Evolutionary conservation across 53 echinoderm and acorn worm genomes (phyloP).

Genomic region (Patiria pectinifera): DNA sequence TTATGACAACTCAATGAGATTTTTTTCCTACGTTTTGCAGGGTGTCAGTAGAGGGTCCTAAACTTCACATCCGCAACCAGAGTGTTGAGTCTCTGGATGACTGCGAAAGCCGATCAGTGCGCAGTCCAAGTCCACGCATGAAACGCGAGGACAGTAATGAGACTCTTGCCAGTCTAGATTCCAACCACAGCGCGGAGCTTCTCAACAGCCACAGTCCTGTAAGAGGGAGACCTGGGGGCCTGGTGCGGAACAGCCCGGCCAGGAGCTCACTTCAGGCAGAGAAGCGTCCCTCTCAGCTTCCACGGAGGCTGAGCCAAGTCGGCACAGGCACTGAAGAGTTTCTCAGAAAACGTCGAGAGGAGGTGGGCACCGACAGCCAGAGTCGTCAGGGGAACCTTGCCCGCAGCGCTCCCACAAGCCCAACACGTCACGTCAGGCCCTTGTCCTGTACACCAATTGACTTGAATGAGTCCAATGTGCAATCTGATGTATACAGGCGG

Average conservation of each 20-base stretch:
- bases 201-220: not conserved
- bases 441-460: constrained; percentile 36
- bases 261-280: constrained; percentile 37
- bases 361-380: not conserved
- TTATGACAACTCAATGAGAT: not conserved
- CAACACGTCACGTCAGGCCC: constrained; percentile 67
- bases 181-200: constrained; percentile 38
- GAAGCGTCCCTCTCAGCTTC: constrained; percentile 69
- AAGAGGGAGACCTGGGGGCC: not conserved
- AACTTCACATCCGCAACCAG: constrained; percentile 49
- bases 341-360: constrained; percentile 65
- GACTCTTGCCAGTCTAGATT: constrained; percentile 49
- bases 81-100: constrained; percentile 52
- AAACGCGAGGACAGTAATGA: constrained; percentile 48
- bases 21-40: not conserved
- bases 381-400: constrained; percentile 1
- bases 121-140: constrained; percentile 46
- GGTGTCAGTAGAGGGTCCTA: constrained; percentile 38
- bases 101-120: constrained; percentile 14
- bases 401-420: constrained; percentile 89
- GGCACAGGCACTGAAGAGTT: constrained; percentile 73
- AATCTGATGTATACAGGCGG: constrained; percentile 63
- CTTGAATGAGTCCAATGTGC: constrained; percentile 52
- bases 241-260: constrained; percentile 17
- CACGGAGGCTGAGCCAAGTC: constrained; percentile 41